Base-by-base conservation (phyloP, 2,113 vertebrate genomes). In the Dissostichus mawsoni region DNA sequence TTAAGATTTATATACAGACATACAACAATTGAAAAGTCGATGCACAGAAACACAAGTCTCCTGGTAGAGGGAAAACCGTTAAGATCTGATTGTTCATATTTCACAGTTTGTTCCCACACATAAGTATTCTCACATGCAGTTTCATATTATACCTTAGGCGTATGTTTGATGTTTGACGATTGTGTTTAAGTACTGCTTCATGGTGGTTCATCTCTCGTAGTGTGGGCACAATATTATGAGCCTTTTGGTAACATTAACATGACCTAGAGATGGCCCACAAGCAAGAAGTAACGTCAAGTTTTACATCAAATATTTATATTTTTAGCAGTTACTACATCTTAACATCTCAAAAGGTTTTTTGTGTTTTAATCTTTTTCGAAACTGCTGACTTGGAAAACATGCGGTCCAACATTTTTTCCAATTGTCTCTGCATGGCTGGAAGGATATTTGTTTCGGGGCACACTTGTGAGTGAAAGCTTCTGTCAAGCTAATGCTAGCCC, bases 401-500 rank as follows among this genome's bases (percentile, higher is more conserved):
- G 47, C 45, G 45, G 29, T 14, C 52, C 23, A 59, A 12, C 16
- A 53, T 78, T 70, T 18, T 50, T 45, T 72, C 47, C 16, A 11
- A 3, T 10, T 47, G n/a, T 1, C n/a, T 45, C 7, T 74, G 55
- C 23, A 51, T 47, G 45, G 47, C 23, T 70, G 12, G 14, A 25
- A 44, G n/a, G 13, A 64, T 57, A 55, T 11, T 17, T 64, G 29
- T 68, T 33, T 4, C 16, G 5, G 23, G 29, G 13, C 6, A 47
- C 29, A n/a, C 11, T 69, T 61, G 16, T 10, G 41, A 36, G 17
- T 50, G 45, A 65, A 73, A 64, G 36, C 41, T 52, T 8, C 52
- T n/a, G 63, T 81, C n/a, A 52, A 76, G 45, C 64, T 68, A 51
- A 65, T 36, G 47, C 80, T 44, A 80, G 56, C 70, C 56, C 69